A percentile compares a stretch with the other conserved stretches of the same genome.
phyloP scores from a whole-genome alignment of 2,888 invertebrate genomes.

The Pyrrhosoma nymphula region DNA sequence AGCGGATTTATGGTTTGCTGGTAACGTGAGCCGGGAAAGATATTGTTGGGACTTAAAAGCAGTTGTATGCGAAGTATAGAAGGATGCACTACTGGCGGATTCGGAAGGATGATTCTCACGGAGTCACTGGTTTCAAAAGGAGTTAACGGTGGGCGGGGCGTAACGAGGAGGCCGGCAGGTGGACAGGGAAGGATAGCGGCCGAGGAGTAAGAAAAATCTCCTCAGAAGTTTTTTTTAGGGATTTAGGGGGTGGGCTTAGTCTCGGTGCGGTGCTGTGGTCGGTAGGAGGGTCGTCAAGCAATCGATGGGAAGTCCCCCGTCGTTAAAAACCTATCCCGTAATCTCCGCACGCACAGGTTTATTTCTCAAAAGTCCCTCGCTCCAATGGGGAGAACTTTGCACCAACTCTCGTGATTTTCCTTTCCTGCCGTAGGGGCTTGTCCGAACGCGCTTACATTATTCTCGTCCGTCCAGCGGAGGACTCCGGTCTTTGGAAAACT shows the following conservation, averaged over 20 bases:
- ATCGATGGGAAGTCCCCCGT: neutral
- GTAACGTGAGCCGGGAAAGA: neutral
- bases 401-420: neutral
- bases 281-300: neutral
- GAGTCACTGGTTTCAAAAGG: neutral
- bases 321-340: neutral
- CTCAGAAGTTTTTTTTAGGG: neutral
- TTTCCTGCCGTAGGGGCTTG: neutral
- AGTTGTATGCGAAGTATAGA: neutral
- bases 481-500: neutral
- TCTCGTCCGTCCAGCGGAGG: neutral
- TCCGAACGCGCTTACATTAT: slow-evolving; percentile 14
- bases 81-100: neutral
- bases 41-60: neutral
- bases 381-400: neutral
- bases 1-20: slow-evolving; percentile 32
- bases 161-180: neutral
- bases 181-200: neutral
- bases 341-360: slow-evolving; percentile 24
- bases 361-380: neutral
- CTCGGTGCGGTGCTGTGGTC: neutral
- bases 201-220: neutral
- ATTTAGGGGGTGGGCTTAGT: neutral
- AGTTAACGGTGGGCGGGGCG: neutral
- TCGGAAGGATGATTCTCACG: neutral